Conservation (phyloP, 2,113 vertebrate species). For the Cyanoderma ruficeps region DNA sequence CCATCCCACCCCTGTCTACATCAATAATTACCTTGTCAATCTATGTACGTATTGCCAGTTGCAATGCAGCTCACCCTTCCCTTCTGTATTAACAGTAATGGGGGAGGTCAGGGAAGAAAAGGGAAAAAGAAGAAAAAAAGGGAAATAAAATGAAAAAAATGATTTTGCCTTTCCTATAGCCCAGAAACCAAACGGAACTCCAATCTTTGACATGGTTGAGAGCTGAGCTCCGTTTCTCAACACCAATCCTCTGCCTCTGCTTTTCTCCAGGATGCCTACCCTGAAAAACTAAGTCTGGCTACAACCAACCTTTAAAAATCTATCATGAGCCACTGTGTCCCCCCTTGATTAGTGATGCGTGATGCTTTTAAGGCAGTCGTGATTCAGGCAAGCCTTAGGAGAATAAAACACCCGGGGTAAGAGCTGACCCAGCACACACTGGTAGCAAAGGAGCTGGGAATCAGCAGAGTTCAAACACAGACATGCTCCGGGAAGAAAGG, state of each 20-base stretch:
- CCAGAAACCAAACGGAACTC: not conserved
- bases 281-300: not conserved
- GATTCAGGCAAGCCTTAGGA: not conserved
- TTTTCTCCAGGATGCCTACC: not conserved
- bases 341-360: not conserved
- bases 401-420: not conserved
- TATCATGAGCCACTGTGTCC: not conserved
- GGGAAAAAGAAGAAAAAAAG: not conserved
- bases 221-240: not conserved
- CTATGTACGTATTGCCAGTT: not conserved
- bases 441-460: not conserved
- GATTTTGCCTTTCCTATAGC: not conserved
- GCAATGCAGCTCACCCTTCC: not conserved
- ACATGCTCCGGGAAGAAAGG: not conserved
- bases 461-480: not conserved
- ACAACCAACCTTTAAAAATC: not conserved
- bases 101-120: not conserved
- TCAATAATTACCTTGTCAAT: not conserved
- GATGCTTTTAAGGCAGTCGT: not conserved
- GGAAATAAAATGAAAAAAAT: fast-evolving
- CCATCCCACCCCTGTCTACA: not conserved
- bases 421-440: slow-evolving; percentile 2
- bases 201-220: not conserved
- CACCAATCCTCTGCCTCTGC: not conserved
- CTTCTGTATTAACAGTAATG: not conserved